Percentiles rank a stretch among this genome's conserved stretches.
These are phyloP conservation scores for Cardinalis cardinalis DNA, from an alignment of 2,113 vertebrate genomes.

Conservation along the genomic window DNA sequence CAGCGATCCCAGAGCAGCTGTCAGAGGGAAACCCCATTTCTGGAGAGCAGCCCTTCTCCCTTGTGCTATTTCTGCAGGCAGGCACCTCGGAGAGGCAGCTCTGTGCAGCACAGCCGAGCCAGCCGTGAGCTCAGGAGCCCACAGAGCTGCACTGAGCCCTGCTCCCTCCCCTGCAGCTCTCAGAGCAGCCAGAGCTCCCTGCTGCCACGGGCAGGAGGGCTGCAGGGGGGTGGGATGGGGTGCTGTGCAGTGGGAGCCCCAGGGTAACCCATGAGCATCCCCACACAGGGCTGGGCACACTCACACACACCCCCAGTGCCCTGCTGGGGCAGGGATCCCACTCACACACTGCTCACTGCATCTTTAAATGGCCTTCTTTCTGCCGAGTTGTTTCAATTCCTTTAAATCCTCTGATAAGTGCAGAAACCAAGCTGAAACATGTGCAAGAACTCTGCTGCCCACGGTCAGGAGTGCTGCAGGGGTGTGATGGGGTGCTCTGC, in stretches of 20 bases:
- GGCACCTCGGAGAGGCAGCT: not conserved
- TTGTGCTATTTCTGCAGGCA: accelerated
- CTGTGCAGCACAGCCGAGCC: not conserved
- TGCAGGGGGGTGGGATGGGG: not conserved
- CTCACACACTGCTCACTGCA: no score
- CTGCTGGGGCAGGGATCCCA: not conserved
- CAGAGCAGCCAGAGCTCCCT: not conserved
- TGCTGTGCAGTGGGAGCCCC: accelerated
- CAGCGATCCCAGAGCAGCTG: not conserved
- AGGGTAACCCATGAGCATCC: not conserved
- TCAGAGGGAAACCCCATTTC: not conserved
- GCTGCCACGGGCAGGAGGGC: accelerated
- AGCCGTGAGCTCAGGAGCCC: not conserved
- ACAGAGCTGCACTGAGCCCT: not conserved
- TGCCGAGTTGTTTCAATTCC: not conserved
- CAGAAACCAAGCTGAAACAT: not conserved
- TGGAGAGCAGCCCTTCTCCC: not conserved
- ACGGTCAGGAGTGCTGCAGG: accelerated
- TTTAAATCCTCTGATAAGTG: not conserved
- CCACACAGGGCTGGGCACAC: accelerated
- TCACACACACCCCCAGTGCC: not conserved
- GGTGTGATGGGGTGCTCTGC: accelerated
- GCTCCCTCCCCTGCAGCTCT: not conserved
- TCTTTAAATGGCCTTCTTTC: not conserved
- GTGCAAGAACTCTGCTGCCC: not conserved